Evolutionary conservation across 2,113 vertebrate genomes (phyloP).

Genomic region (Variabilichromis moorii): DNA sequence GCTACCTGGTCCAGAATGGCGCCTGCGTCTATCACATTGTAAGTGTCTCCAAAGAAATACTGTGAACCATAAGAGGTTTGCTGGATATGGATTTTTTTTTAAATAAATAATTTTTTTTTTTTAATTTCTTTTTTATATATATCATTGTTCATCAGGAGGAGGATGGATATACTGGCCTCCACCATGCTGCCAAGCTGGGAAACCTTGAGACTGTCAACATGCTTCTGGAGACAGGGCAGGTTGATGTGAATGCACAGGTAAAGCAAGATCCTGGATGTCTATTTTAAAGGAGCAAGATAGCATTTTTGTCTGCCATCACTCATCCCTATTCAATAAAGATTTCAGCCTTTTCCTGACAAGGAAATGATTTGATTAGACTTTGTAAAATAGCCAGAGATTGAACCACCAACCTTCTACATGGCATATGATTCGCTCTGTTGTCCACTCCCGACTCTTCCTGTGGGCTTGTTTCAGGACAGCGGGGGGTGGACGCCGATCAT

Average conservation of each 20-base stretch:
- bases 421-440: background rate
- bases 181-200: slow-evolving; percentile 86
- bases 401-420: background rate
- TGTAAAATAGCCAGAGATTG: background rate
- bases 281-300: background rate
- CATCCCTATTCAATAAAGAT: background rate
- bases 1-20: slow-evolving; percentile 79
- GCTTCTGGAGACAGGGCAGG: slow-evolving; percentile 84
- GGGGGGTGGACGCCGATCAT: slow-evolving; percentile 92
- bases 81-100: background rate
- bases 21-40: slow-evolving; percentile 83
- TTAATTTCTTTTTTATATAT: background rate
- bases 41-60: background rate
- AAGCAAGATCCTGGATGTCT: background rate
- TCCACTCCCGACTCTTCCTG: background rate
- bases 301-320: background rate
- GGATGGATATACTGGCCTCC: slow-evolving; percentile 86
- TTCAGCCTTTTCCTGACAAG: background rate
- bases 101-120: background rate
- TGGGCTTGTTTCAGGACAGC: slow-evolving; percentile 71
- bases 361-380: background rate
- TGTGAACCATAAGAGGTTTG: background rate
- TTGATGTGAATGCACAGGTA: slow-evolving; percentile 88
- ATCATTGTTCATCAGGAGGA: slow-evolving; percentile 71
- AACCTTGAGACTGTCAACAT: slow-evolving; percentile 81